Percentiles rank a stretch among this genome's conserved stretches.
phyloP scores from a whole-genome alignment of 2,888 invertebrate genomes.

The Erebia ligea region DNA sequence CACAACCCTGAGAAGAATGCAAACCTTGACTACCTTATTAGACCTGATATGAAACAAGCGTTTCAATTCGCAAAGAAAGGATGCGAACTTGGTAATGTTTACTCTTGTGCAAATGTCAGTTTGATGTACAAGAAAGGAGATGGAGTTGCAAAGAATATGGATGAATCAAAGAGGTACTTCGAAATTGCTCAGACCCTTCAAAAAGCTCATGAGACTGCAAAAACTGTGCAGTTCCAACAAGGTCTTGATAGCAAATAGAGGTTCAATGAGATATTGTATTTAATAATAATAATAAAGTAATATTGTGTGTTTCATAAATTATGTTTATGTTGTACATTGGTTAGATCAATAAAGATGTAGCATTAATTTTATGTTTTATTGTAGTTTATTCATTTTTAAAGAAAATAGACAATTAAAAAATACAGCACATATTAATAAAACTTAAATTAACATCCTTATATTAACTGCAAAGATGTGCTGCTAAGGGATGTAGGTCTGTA shows the following conservation, averaged over 20 bases:
- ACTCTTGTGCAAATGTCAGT: constrained; percentile 95
- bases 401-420: no score
- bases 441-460: no score
- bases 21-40: constrained; percentile 80
- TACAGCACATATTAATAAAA: no score
- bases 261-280: constrained; percentile 1
- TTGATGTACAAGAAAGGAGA: constrained; percentile 94
- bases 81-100: constrained; percentile 93
- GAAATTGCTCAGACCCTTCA: constrained; percentile 88
- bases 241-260: constrained; percentile 59
- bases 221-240: constrained; percentile 83
- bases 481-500: no score
- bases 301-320: background rate
- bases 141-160: constrained; percentile 88
- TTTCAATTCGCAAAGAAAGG: constrained; percentile 90
- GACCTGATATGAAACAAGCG: constrained; percentile 89
- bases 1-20: constrained; percentile 68
- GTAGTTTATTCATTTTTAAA: background rate
- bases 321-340: background rate
- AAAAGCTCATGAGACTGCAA: constrained; percentile 84
- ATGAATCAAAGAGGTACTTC: constrained; percentile 89
- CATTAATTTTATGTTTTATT: constrained; percentile 9
- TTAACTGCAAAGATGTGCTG: no score
- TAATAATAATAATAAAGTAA: background rate
- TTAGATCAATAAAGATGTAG: constrained; percentile 24